Conservation (phyloP, 2,797 vertebrate species). For the Hybognathus amarus region DNA sequence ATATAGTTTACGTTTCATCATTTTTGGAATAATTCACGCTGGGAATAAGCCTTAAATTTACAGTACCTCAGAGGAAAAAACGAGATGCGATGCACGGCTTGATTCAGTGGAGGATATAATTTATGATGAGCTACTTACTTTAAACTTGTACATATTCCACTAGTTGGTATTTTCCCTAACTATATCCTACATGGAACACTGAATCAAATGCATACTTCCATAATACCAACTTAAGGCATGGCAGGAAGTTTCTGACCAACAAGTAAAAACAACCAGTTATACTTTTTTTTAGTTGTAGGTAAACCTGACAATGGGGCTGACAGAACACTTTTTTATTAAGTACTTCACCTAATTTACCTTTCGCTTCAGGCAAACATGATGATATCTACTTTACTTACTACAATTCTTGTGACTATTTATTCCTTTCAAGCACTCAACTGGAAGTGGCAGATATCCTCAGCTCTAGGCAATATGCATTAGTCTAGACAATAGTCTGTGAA, state of each 20-base stretch:
- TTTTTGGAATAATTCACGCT: no score
- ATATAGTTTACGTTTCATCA: no score
- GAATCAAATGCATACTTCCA: neutral
- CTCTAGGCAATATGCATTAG: conserved; percentile 3
- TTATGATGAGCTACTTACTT: no score
- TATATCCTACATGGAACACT: no score
- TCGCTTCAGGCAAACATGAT: neutral
- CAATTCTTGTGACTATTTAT: conserved; percentile 39
- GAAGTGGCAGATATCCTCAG: neutral
- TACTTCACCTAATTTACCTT: neutral
- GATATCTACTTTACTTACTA: conserved; percentile 13
- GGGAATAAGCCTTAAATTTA: no score
- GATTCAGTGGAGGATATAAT: no score
- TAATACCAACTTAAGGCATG: neutral
- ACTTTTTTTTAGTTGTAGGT: neutral
- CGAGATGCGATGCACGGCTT: no score
- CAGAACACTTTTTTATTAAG: neutral
- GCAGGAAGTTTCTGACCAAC: neutral
- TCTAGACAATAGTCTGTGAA: neutral
- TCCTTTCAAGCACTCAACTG: neutral
- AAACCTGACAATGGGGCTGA: neutral
- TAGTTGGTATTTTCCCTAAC: no score
- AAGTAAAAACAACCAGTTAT: neutral
- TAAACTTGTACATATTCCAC: no score
- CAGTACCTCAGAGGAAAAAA: no score